These are phyloP conservation scores for Diplolepis rosae DNA, from an alignment of 2,888 invertebrate species.

Conservation along the genomic window DNA sequence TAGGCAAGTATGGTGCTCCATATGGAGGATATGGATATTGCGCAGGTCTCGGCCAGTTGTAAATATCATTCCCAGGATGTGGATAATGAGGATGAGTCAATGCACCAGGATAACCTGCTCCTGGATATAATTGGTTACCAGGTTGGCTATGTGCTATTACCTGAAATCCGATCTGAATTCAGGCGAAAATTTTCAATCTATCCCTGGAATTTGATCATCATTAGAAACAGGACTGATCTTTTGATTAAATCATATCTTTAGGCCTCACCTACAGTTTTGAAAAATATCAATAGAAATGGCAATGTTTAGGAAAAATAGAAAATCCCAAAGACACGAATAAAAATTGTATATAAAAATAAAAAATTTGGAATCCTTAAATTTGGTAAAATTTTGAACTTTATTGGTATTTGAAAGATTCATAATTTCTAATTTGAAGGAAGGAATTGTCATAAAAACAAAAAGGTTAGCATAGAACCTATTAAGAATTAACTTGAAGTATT, in stretches of 20 bases:
- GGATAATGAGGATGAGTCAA: slow-evolving; percentile 63
- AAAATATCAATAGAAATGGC: too few species aligned
- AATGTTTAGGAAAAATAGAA: too few species aligned
- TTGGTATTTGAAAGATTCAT: too few species aligned
- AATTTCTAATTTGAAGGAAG: too few species aligned
- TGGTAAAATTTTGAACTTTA: too few species aligned
- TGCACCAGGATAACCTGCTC: slow-evolving; percentile 67
- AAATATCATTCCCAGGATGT: slow-evolving; percentile 61
- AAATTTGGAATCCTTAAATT: too few species aligned
- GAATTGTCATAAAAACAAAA: too few species aligned
- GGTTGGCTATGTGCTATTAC: slow-evolving; percentile 66
- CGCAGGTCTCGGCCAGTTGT: slow-evolving; percentile 63
- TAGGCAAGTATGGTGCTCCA: slow-evolving; percentile 65
- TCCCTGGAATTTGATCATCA: not conserved
- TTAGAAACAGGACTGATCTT: slow-evolving; percentile 2
- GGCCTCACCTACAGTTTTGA: too few species aligned
- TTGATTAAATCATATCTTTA: not conserved
- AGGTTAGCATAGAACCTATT: too few species aligned
- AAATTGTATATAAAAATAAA: too few species aligned
- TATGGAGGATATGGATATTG: slow-evolving; percentile 71
- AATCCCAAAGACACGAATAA: too few species aligned
- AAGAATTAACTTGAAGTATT: too few species aligned
- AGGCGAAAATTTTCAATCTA: not conserved
- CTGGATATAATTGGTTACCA: slow-evolving; percentile 64
- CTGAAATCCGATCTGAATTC: slow-evolving; percentile 44